Evolutionary conservation across 92 coral and sea anemone genomes (phyloP), one percentile per base, ranked within the genome.

Genomic region (Montipora capitata): DNA sequence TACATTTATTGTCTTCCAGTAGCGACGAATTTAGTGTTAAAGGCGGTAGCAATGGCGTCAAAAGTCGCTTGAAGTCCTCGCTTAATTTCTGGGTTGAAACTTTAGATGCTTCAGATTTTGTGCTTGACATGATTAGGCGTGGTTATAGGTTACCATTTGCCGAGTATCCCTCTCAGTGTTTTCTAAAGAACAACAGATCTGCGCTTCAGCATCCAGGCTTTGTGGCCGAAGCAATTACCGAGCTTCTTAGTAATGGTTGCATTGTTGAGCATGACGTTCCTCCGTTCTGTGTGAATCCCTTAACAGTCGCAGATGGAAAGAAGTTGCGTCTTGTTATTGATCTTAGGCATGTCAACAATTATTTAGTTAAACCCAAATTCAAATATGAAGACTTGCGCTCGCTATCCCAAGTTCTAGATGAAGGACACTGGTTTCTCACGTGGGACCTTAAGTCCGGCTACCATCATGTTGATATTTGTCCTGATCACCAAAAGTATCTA

Each of bases 381-480:
- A 45, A 79, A 68, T 92, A 86, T 64, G 95, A 88, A 54, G 90
- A 93, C 80, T 20, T 20, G 35, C 71, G 93, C 49, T 83, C 83
- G 43, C 85, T 93, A 54, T 89, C 95, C 57, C 79, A 85, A 58
- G 92, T 93, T 49, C 73, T 93, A 11, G 92, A 90, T 14, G 89
- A 85, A 71, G 83, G 79, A 10, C 84, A 81, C 63, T 90, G 91
- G 88, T 90, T 91, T 83, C 87, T 94, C 65, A 94, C 93, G 1
- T 91, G 93, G 93, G 96, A 91, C 72, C 78, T 92, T 62, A 87
- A 84, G 74, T 94, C 94, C 35, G 94, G 96, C 17, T 93, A 93
- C 56, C 96, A 90, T 68, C 96, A 90, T 74, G 86, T 94, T 10
- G 96, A 94, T 56, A 91, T 94, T 35, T 41, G 35, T 69, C 77